These are phyloP conservation scores for Philaethria dido DNA, from an alignment of 2,888 invertebrate species.

Conservation along the genomic window DNA sequence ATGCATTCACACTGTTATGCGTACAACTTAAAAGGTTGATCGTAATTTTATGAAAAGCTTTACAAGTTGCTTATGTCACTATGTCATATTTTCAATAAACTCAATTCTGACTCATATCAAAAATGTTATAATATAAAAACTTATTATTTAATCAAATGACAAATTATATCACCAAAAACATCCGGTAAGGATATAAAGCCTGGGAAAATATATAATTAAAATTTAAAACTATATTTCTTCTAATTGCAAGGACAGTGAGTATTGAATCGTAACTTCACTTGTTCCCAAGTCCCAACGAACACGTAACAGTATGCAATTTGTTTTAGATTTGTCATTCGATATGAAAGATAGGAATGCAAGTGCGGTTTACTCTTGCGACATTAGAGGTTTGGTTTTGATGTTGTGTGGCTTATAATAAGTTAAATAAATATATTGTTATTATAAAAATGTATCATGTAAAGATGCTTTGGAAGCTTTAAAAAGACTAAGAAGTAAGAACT, in stretches of 20 bases:
- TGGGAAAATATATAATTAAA: constrained; percentile 12
- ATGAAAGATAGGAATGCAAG: constrained; percentile 34
- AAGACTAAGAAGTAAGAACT: too few species aligned
- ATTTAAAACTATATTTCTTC: neutral
- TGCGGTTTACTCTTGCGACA: constrained; percentile 23
- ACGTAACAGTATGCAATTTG: constrained; percentile 34
- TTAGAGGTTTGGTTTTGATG: constrained; percentile 5
- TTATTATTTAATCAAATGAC: neutral
- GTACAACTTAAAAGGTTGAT: too few species aligned
- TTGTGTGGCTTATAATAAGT: neutral
- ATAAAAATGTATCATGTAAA: too few species aligned
- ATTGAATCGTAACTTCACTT: constrained; percentile 13
- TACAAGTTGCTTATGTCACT: too few species aligned
- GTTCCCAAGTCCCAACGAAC: constrained; percentile 17
- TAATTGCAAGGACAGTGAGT: constrained; percentile 20
- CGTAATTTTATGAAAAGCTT: too few species aligned
- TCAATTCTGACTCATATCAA: too few species aligned
- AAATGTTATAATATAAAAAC: neutral
- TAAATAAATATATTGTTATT: neutral
- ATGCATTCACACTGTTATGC: too few species aligned
- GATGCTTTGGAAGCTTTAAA: too few species aligned
- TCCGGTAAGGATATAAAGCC: neutral
- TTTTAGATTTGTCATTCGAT: constrained; percentile 38
- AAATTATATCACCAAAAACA: neutral
- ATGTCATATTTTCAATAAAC: too few species aligned